Evolutionary conservation across 2,888 invertebrate species (phyloP), one percentile per base, ranked within the genome.

Genomic region (Andrena fulva): DNA sequence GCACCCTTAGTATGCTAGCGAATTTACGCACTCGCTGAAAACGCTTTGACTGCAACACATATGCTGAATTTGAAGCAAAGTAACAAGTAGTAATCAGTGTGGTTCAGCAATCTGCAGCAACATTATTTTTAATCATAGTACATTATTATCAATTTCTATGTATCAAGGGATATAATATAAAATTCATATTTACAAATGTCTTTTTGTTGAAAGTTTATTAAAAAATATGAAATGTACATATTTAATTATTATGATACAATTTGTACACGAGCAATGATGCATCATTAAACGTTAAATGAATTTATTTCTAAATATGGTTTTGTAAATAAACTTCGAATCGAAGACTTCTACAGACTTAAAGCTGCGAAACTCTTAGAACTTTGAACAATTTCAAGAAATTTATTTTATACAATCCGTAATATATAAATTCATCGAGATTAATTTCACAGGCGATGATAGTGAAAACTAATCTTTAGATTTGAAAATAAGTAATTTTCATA

Each of bases 221-320:
- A 87, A 87, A 90, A 89, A 89, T 89, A 89, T 85, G 85, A 84
- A 87, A 88, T 85, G 85, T 42, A 42, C 42, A 42, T 87, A 59
- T 81, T 83, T 78, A 82, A 83, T 75, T 79, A 77, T 76, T 83
- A 88, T 89, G 16, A 62, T 86, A 85, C 80, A 85, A 27, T 81
- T 84, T 85, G 75, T 79, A 80, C 79, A 79, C 29, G 52, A 63
- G 59, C 12, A 74, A 56, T 60, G n/a, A 59, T 66, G 68, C 64
- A 62, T 72, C 7, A 3, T n/a, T 42, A 63, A 50, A 48, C 35
- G 10, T 67, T 50, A 68, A 74, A 50, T 20, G 16, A 48, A 48
- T 48, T 56, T 12, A 50, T 16, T 56, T 31, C 7, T 2, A 31
- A 68, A 52, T 8, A 16, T 52, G 77, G 2, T 72, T 68, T 71